phyloP scores from a whole-genome alignment of 2,888 invertebrate species.

The Maniola hyperantus region DNA sequence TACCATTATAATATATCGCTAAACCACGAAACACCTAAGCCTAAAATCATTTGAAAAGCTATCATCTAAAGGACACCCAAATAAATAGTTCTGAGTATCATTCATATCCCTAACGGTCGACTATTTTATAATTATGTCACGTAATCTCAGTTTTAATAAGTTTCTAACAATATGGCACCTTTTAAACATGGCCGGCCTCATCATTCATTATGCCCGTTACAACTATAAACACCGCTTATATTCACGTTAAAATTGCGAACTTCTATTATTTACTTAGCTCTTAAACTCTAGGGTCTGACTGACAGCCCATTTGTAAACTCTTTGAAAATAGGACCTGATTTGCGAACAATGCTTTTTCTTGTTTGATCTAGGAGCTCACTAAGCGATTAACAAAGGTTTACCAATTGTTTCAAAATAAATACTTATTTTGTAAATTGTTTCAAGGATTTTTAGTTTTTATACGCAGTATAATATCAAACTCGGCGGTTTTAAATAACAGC shows the following conservation, averaged over 20 bases:
- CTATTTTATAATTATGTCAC: too few relatives aligned
- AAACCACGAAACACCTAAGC: too few relatives aligned
- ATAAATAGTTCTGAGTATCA: too few relatives aligned
- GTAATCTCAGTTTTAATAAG: not conserved
- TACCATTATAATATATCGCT: too few relatives aligned
- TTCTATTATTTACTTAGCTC: constrained; percentile 8
- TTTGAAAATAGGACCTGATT: not conserved
- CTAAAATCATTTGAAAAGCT: too few relatives aligned
- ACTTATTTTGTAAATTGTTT: too few relatives aligned
- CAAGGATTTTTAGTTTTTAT: too few relatives aligned
- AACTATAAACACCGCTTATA: constrained; percentile 8
- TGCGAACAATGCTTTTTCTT: not conserved
- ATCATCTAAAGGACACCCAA: too few relatives aligned
- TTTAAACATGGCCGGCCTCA: not conserved
- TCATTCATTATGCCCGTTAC: constrained; percentile 6
- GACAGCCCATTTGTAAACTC: constrained; percentile 1
- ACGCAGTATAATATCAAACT: too few relatives aligned
- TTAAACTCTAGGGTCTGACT: not conserved
- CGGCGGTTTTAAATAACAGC: too few relatives aligned
- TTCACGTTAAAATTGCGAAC: constrained; percentile 3
- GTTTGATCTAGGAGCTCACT: not conserved
- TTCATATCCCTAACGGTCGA: too few relatives aligned
- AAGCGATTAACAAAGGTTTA: not conserved
- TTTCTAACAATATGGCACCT: too few relatives aligned
- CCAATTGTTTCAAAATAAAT: not conserved